A percentile compares a stretch with the other conserved stretches of the same genome.
phyloP scores from a whole-genome alignment of 2,888 invertebrate species.

The Hypselothyrea guttata region DNA sequence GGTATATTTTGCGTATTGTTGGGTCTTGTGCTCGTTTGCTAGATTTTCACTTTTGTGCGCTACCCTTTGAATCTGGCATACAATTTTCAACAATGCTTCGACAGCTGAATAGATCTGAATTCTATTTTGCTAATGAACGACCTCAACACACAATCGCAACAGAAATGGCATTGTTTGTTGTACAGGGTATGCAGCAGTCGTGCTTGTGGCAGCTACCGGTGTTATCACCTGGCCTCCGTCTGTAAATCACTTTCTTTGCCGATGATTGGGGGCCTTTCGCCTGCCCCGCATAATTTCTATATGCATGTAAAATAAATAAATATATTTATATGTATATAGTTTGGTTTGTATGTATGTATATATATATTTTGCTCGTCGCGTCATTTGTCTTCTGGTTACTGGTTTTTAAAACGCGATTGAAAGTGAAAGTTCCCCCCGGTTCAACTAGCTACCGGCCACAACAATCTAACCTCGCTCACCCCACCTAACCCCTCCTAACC shows the following conservation, averaged over 20 bases:
- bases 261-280: constrained; percentile 62
- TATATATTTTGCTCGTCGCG: constrained; percentile 19
- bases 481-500: not conserved
- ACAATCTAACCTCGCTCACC: too few relatives aligned
- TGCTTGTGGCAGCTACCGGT: not conserved
- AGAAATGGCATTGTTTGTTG: not conserved
- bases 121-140: constrained; percentile 23
- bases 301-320: constrained; percentile 62
- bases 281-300: constrained; percentile 64
- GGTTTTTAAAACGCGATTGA: constrained; percentile 73
- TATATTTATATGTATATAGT: constrained; percentile 27
- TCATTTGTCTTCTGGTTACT: constrained; percentile 47
- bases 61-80: constrained; percentile 25
- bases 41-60: constrained; percentile 63
- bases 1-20: constrained; percentile 34
- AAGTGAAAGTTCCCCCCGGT: constrained; percentile 64
- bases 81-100: not conserved
- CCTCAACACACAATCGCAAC: constrained; percentile 1
- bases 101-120: constrained; percentile 15
- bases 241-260: constrained; percentile 65
- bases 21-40: constrained; percentile 21
- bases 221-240: constrained; percentile 39
- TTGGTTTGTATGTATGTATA: constrained; percentile 22
- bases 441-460: constrained; percentile 27
- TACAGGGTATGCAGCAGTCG: constrained; percentile 43